These are phyloP conservation scores for Plodia interpunctella DNA, from an alignment of 1,140 invertebrate genomes.

Conservation along the genomic window DNA sequence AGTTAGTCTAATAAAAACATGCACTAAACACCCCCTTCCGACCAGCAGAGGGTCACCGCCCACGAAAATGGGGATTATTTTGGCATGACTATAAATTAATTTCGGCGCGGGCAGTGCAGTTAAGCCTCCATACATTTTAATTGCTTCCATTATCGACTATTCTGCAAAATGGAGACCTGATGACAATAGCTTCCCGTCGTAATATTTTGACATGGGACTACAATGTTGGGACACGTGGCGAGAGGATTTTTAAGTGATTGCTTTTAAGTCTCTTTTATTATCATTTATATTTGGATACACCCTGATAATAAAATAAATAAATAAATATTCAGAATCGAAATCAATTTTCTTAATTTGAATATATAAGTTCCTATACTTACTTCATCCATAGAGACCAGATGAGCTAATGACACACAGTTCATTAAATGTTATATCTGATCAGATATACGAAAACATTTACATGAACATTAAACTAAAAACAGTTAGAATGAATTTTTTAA, in stretches of 20 bases:
- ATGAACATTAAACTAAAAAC: too few relatives aligned
- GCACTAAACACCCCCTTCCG: slow-evolving; percentile 30
- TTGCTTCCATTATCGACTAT: slow-evolving; percentile 71
- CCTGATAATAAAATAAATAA: too few relatives aligned
- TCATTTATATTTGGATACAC: too few relatives aligned
- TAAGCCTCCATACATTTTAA: slow-evolving; percentile 75
- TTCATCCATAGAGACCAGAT: too few relatives aligned
- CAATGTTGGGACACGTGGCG: slow-evolving; percentile 23
- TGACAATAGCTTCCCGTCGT: slow-evolving; percentile 49
- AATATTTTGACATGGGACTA: slow-evolving; percentile 41
- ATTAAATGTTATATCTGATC: too few relatives aligned
- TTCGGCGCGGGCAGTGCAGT: slow-evolving; percentile 66
- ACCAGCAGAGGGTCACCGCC: slow-evolving; percentile 33
- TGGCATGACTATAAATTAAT: slow-evolving; percentile 72
- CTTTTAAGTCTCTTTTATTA: too few relatives aligned
- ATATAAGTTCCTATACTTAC: too few relatives aligned
- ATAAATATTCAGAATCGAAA: too few relatives aligned
- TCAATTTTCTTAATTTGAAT: too few relatives aligned
- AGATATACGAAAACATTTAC: too few relatives aligned
- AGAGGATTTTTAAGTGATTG: not conserved
- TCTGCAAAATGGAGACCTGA: slow-evolving; percentile 59
- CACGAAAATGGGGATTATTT: slow-evolving; percentile 61
- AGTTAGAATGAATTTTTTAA: too few relatives aligned
- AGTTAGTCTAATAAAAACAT: slow-evolving; percentile 15
- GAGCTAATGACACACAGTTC: too few relatives aligned